Conservation (phyloP, 2,888 invertebrate genomes). For the Cyrtodaria siliqua region DNA sequence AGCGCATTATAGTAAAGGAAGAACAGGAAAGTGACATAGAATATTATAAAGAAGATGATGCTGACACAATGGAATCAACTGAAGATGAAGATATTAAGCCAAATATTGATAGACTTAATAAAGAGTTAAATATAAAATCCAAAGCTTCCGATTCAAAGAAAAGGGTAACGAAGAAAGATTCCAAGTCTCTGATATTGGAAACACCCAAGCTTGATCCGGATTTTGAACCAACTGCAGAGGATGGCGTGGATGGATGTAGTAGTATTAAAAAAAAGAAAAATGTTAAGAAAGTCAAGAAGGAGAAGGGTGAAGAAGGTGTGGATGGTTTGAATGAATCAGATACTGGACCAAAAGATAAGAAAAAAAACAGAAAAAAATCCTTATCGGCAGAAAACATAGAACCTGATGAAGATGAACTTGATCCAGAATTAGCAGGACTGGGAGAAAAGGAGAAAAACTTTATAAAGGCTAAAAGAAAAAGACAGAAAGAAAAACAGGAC, state of each 20-base stretch:
- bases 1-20: background rate
- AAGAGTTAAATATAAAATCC: too few species aligned
- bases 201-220: background rate
- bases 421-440: constrained; percentile 10
- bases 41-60: background rate
- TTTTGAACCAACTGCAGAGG: background rate
- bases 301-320: background rate
- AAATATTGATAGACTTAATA: background rate
- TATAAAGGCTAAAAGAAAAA: background rate
- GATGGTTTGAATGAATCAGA: background rate
- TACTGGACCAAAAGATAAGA: background rate
- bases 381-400: too few species aligned
- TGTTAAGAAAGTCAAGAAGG: background rate
- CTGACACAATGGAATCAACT: background rate
- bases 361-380: background rate
- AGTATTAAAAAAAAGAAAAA: background rate
- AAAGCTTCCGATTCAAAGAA: too few species aligned
- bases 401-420: constrained; percentile 2
- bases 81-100: background rate
- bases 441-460: constrained; percentile 11
- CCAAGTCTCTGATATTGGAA: background rate
- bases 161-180: background rate
- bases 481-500: background rate
- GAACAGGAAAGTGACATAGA: background rate
- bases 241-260: background rate